Percentiles rank a stretch among this genome's conserved stretches.
These are phyloP conservation scores for Oreochromis niloticus DNA, from an alignment of 2,113 vertebrate species.

Conservation along the genomic window DNA sequence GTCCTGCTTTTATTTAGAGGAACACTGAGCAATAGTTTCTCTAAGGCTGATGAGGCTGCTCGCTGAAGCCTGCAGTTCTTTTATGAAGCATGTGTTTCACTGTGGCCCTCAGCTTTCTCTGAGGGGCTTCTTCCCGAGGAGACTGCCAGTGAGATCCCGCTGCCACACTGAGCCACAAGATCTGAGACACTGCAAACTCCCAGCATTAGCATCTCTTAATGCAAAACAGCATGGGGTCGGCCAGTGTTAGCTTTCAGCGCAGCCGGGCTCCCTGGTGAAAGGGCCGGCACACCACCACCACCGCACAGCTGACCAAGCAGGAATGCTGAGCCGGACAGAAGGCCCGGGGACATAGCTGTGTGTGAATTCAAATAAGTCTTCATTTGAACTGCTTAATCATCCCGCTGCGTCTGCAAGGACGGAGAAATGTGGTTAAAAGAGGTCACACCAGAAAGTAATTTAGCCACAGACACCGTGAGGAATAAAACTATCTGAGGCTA, in stretches of 20 bases:
- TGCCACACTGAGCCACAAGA: constrained; percentile 64
- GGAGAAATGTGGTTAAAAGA: constrained; percentile 54
- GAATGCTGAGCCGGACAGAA: constrained; percentile 53
- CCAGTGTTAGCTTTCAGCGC: constrained; percentile 51
- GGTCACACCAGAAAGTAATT: constrained; percentile 54
- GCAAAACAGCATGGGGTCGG: constrained; percentile 63
- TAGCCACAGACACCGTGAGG: constrained; percentile 45
- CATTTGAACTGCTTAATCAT: constrained; percentile 64
- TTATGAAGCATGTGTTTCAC: constrained; percentile 70
- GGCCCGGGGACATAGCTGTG: constrained; percentile 19
- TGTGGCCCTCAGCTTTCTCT: constrained; percentile 68
- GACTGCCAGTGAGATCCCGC: constrained; percentile 56
- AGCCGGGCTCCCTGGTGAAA: constrained; percentile 51
- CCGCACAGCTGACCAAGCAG: constrained; percentile 69
- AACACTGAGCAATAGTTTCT: constrained; percentile 35
- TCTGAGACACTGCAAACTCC: constrained; percentile 56
- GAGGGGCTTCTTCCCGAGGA: constrained; percentile 62
- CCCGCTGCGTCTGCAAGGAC: constrained; percentile 16
- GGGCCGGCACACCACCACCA: constrained; percentile 42
- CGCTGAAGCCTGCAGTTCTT: constrained; percentile 66
- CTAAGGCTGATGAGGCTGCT: constrained; percentile 56
- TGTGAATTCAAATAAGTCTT: constrained; percentile 63
- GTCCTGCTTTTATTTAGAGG: constrained; percentile 25
- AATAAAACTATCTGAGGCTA: constrained; percentile 47
- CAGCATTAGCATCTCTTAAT: constrained; percentile 72